Conservation (phyloP, 2,797 vertebrate species). For the Sebastolobus alascanus region DNA sequence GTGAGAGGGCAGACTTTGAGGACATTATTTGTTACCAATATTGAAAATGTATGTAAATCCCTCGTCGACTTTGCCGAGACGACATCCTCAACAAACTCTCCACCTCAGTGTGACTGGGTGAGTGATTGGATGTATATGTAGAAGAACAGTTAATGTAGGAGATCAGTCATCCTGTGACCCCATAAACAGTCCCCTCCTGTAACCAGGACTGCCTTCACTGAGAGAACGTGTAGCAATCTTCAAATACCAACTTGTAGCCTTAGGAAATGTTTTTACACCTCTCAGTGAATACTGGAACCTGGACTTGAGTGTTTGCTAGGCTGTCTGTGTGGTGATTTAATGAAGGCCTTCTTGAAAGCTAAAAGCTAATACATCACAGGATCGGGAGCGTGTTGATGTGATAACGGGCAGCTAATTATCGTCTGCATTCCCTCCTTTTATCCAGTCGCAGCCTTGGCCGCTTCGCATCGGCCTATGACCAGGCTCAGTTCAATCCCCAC, state of each 20-base stretch:
- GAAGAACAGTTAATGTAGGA: constrained; percentile 35
- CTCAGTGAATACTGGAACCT: constrained; percentile 66
- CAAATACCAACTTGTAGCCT: not conserved
- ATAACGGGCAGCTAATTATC: constrained; percentile 27
- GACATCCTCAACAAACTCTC: constrained; percentile 56
- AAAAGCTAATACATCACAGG: not conserved
- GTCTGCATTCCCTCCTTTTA: constrained; percentile 21
- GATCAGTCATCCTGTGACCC: constrained; percentile 22
- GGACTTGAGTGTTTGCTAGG: constrained; percentile 34
- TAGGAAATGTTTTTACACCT: constrained; percentile 23
- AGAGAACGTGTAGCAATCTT: constrained; percentile 28
- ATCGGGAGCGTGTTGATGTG: not conserved
- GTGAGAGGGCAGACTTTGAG: constrained; percentile 22
- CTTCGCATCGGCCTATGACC: constrained; percentile 92
- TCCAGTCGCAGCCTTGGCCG: constrained; percentile 90
- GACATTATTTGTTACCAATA: constrained; percentile 29
- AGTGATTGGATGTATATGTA: constrained; percentile 54
- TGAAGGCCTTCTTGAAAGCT: constrained; percentile 16
- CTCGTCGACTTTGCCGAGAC: constrained; percentile 58
- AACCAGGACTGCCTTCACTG: constrained; percentile 58
- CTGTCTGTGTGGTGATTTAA: constrained; percentile 33
- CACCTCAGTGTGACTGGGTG: constrained; percentile 69
- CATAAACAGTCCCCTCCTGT: not conserved
- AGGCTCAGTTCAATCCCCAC: constrained; percentile 93
- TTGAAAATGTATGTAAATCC: constrained; percentile 43